These are phyloP conservation scores for Pituophis catenifer DNA, from an alignment of 2,113 vertebrate species.

Conservation along the genomic window DNA sequence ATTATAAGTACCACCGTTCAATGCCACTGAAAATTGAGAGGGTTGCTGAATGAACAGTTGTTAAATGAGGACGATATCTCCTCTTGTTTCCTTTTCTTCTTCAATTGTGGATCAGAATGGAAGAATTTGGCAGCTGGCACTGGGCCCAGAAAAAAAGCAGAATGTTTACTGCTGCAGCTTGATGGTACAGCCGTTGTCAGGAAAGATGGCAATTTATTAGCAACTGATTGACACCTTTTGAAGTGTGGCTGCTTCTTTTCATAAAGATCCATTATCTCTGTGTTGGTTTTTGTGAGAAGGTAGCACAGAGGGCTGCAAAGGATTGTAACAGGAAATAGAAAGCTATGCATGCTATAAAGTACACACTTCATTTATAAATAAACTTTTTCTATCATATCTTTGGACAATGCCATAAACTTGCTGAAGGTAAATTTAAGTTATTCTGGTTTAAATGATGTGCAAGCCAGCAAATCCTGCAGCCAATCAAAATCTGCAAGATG, in stretches of 20 bases:
- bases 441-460: not conserved
- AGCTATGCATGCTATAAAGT: not conserved
- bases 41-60: not conserved
- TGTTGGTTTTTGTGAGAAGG: no score
- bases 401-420: not conserved
- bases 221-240: not conserved
- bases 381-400: not conserved
- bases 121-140: slow-evolving; percentile 69
- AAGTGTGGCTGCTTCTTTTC: not conserved
- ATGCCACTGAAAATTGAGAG: not conserved
- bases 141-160: slow-evolving; percentile 61
- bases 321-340: not conserved
- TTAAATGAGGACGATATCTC: not conserved
- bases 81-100: not conserved
- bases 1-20: not conserved
- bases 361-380: not conserved
- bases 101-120: slow-evolving; percentile 68
- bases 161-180: slow-evolving; percentile 67
- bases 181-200: slow-evolving; percentile 71
- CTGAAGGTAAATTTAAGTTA: not conserved
- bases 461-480: not conserved
- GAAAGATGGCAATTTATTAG: slow-evolving; percentile 41
- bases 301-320: not conserved
- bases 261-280: not conserved
- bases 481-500: not conserved